A percentile compares a stretch with the other conserved stretches of the same genome.
Conservation (phyloP, 2,113 vertebrate genomes). For the Henicopernis longicauda region DNA sequence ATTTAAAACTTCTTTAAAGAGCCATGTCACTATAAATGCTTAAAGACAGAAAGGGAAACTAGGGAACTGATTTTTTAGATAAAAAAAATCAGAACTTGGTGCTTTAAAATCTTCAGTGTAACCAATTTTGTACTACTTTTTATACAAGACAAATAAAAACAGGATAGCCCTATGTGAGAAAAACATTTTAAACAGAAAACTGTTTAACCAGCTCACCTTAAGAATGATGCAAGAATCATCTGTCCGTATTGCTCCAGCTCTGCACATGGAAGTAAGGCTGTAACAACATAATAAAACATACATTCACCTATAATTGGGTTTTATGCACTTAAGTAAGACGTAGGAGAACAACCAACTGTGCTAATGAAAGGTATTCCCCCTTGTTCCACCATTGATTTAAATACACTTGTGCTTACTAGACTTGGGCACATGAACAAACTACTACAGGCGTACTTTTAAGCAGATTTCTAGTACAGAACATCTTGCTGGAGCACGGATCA, state of each 20-base stretch:
- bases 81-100: background rate
- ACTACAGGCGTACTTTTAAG: background rate
- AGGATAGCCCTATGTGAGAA: background rate
- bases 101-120: background rate
- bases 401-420: background rate
- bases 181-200: background rate
- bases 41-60: background rate
- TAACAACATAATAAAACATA: constrained; percentile 48
- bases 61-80: background rate
- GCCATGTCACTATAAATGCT: background rate
- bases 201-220: constrained; percentile 78
- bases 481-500: background rate
- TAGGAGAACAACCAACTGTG: background rate
- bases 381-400: background rate
- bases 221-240: constrained; percentile 90
- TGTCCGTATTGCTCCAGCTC: constrained; percentile 93
- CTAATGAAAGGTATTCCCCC: background rate
- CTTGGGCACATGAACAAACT: background rate
- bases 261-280: constrained; percentile 99
- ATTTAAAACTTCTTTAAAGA: background rate
- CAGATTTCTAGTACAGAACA: background rate
- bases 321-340: background rate
- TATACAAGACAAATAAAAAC: background rate
- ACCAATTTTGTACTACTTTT: background rate
- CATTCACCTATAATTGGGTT: background rate